These are phyloP conservation scores for Balaeniceps rex DNA, from an alignment of 2,113 vertebrate species.

Conservation along the genomic window DNA sequence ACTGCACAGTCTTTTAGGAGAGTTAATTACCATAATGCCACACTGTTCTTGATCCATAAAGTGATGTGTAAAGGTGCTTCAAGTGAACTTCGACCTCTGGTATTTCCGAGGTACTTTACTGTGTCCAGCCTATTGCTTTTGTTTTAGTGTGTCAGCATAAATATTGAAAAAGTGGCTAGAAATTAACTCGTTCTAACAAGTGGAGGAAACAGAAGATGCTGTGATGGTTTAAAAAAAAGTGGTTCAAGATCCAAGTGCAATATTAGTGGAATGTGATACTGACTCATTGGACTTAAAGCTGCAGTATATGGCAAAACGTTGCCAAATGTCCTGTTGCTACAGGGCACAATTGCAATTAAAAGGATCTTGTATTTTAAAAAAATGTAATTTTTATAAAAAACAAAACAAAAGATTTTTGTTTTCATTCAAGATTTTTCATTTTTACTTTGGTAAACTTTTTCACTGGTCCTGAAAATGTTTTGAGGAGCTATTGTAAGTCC, in stretches of 20 bases:
- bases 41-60: constrained; percentile 75
- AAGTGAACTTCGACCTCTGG: constrained; percentile 74
- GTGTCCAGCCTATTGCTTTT: constrained; percentile 77
- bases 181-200: constrained; percentile 75
- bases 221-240: constrained; percentile 58
- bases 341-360: constrained; percentile 76
- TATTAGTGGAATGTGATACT: constrained; percentile 85
- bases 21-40: constrained; percentile 76
- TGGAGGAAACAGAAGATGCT: constrained; percentile 76
- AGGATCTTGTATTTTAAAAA: constrained; percentile 86
- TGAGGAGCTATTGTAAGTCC: constrained; percentile 78
- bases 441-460: constrained; percentile 83
- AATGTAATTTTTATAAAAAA: constrained; percentile 84
- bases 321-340: constrained; percentile 79
- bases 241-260: constrained; percentile 82
- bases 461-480: constrained; percentile 79
- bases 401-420: constrained; percentile 72
- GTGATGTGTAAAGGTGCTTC: constrained; percentile 77
- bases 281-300: constrained; percentile 80
- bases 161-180: constrained; percentile 75
- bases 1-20: constrained; percentile 72
- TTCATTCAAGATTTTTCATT: constrained; percentile 85
- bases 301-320: constrained; percentile 74
- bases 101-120: constrained; percentile 70
- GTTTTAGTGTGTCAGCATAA: constrained; percentile 79